Evolutionary conservation across 2,888 invertebrate genomes (phyloP).

Genomic region (Athrips mouffetella): DNA sequence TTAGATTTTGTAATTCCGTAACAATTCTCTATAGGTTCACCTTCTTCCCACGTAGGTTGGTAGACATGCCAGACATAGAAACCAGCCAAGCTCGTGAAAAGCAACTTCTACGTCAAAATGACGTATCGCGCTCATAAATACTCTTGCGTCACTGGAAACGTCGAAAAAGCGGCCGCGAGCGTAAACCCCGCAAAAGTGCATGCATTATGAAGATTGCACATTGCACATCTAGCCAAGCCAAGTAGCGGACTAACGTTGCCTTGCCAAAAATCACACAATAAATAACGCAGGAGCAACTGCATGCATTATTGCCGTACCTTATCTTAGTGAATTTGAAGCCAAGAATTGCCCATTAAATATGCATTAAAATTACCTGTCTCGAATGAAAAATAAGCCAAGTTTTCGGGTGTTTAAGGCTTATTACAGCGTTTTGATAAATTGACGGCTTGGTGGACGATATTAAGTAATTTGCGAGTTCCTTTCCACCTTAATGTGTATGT

Average conservation of each 20-base stretch:
- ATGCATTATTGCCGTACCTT: conserved; percentile 76
- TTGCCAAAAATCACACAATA: conserved; percentile 78
- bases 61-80: background rate
- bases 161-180: conserved; percentile 46
- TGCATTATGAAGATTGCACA: conserved; percentile 78
- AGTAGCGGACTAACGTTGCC: conserved; percentile 61
- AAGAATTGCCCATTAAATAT: conserved; percentile 77
- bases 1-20: too few species aligned
- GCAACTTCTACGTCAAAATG: conserved; percentile 2
- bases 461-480: conserved; percentile 33
- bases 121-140: conserved; percentile 17
- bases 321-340: conserved; percentile 78
- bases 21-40: too few species aligned
- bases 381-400: conserved; percentile 59
- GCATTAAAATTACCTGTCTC: conserved; percentile 77
- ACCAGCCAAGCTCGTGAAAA: background rate
- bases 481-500: conserved; percentile 12
- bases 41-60: too few species aligned
- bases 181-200: conserved; percentile 64
- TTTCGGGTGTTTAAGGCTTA: conserved; percentile 37
- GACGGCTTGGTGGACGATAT: conserved; percentile 32
- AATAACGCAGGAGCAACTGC: conserved; percentile 74
- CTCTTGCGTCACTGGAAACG: conserved; percentile 38
- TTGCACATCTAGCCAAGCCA: conserved; percentile 75
- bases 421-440: conserved; percentile 40